Evolutionary conservation across 1,140 invertebrate species (phyloP).

Genomic region (Subanguina moxae): DNA sequence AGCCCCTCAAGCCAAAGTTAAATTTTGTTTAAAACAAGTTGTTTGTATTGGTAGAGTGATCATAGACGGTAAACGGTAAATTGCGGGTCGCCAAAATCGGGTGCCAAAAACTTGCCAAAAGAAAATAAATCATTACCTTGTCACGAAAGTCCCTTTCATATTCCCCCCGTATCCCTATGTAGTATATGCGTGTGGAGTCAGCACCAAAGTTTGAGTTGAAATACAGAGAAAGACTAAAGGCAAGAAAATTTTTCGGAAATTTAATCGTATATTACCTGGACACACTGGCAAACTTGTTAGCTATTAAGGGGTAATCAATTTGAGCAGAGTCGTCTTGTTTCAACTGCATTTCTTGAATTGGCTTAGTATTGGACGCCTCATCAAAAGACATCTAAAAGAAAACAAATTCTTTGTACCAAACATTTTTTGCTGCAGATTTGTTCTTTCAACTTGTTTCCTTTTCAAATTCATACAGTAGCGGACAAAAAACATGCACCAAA

Average conservation of each 20-base stretch:
- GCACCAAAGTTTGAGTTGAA: constrained; percentile 81
- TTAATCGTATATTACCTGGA: neutral
- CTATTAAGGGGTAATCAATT: constrained; percentile 79
- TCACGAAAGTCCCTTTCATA: constrained; percentile 48
- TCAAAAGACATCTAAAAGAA: constrained; percentile 85
- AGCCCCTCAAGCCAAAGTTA: too few relatives aligned
- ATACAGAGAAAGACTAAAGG: constrained; percentile 79
- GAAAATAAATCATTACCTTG: constrained; percentile 12
- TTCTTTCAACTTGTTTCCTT: too few relatives aligned
- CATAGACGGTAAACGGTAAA: too few relatives aligned
- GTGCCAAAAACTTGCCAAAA: too few relatives aligned
- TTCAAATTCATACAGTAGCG: too few relatives aligned
- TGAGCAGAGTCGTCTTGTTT: constrained; percentile 72
- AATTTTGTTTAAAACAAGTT: too few relatives aligned
- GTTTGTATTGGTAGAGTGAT: too few relatives aligned
- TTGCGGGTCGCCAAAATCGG: too few relatives aligned
- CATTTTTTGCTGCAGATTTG: constrained; percentile 13
- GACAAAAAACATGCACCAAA: too few relatives aligned
- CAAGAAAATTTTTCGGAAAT: constrained; percentile 70
- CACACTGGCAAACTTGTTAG: constrained; percentile 62
- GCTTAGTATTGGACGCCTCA: constrained; percentile 66
- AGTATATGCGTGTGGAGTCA: constrained; percentile 79
- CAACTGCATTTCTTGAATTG: constrained; percentile 88
- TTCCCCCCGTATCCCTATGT: constrained; percentile 79
- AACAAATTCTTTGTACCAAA: constrained; percentile 17